Base-by-base conservation (phyloP, 2,797 vertebrate genomes). In the Bovichtus diacanthus region DNA sequence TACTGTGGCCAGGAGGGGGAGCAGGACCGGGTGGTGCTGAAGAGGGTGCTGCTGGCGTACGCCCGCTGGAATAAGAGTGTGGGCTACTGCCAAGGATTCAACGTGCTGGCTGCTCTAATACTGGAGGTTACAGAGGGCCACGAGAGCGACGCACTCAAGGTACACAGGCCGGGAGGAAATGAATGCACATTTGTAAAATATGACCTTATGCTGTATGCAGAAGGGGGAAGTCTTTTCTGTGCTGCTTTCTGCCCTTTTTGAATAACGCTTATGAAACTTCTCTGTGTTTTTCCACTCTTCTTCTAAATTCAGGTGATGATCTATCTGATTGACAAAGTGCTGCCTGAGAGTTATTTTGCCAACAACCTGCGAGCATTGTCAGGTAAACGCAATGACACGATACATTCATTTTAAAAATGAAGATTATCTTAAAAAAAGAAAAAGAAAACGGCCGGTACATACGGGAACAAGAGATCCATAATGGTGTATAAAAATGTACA, bases 1-100 rank as follows among this genome's bases (percentile, higher is more conserved):
- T 99, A 99, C 85, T 98, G 97, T 51, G 98, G 98, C 81, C 98
- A 99, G 85, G 98, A 99, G 91, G 97, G 96, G 27, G 98, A 99
- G 93, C 97, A 97, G 90, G 98, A 99, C 93, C 86, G 98, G 70
- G 98, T 99, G 70, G 97, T 99, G 51, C 76, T 99, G 72, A 99
- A 99, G 91, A 91, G 98, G 6, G 98, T 99, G 56, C 93, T 99
- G 71, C 87, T 99, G 61, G 98, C 98, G 0, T 99, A 98, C 2
- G 98, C 98, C 50, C 96, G 98, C 56, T 99, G 98, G 98, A 99
- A 99, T 87, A 99, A 99, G 88, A 88, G 89, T 6, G 97, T 99
- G 18, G 98, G 98, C 25, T 99, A 99, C 87, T 99, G 98, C 84
- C 98, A 99, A 87, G 98, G 98, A 29, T 99, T 99, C 89, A 99